A percentile compares a stretch with the other conserved stretches of the same genome.
These are phyloP conservation scores for Archivesica marissinica DNA, from an alignment of 1,140 invertebrate species.

Conservation along the genomic window DNA sequence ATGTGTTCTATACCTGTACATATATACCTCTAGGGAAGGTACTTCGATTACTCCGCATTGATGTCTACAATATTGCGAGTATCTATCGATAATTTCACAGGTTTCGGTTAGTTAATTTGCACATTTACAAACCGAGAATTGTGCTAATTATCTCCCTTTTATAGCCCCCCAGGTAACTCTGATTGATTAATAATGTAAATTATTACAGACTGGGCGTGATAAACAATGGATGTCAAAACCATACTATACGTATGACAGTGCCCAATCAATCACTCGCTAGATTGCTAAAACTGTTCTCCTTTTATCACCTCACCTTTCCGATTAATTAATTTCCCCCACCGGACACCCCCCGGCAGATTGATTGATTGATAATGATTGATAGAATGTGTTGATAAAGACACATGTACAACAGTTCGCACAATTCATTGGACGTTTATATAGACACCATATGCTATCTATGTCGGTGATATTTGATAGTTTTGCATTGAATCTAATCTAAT, in stretches of 20 bases:
- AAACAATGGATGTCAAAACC: slow-evolving; percentile 57
- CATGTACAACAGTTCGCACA: slow-evolving; percentile 30
- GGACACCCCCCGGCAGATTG: slow-evolving; percentile 47
- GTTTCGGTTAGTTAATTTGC: slow-evolving; percentile 6
- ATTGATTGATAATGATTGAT: slow-evolving; percentile 65
- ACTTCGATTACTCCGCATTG: background rate
- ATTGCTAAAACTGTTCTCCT: background rate
- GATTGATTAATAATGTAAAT: slow-evolving; percentile 57
- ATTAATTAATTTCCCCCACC: slow-evolving; percentile 46
- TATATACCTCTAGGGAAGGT: background rate
- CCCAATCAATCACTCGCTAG: slow-evolving; percentile 52
- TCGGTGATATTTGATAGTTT: background rate
- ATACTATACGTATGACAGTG: slow-evolving; percentile 33
- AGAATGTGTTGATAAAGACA: slow-evolving; percentile 32
- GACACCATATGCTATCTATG: background rate
- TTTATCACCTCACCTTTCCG: background rate
- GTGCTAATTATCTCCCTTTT: slow-evolving; percentile 25
- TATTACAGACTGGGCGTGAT: slow-evolving; percentile 7
- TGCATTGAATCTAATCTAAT: background rate
- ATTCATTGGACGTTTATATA: slow-evolving; percentile 12
- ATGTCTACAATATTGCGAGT: background rate
- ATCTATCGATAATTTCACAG: slow-evolving; percentile 31
- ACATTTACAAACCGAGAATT: background rate
- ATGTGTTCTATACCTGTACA: too few species aligned
- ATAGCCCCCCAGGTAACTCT: background rate